phyloP scores from a whole-genome alignment of 2,888 invertebrate species.

The Chrysolina americana region DNA sequence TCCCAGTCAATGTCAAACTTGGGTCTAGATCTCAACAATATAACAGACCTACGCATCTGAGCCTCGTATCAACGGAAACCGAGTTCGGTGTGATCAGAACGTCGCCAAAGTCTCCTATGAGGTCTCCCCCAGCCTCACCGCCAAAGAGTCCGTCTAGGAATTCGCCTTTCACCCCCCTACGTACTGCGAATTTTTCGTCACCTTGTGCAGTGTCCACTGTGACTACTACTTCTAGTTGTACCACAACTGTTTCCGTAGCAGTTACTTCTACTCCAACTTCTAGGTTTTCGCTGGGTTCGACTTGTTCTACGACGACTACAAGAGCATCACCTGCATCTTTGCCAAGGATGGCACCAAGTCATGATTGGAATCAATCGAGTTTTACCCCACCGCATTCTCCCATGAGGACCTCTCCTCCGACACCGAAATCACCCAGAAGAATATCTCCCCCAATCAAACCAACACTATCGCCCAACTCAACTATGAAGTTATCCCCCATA shows the following conservation, averaged over 20 bases:
- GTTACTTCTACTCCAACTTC: constrained; percentile 47
- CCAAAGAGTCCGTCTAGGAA: constrained; percentile 62
- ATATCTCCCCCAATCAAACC: constrained; percentile 61
- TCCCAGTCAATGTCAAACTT: constrained; percentile 73
- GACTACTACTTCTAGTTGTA: constrained; percentile 43
- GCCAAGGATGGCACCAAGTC: constrained; percentile 35
- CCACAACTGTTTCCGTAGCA: constrained; percentile 35
- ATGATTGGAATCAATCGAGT: constrained; percentile 27
- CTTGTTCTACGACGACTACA: constrained; percentile 34
- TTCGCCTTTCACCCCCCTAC: constrained; percentile 63
- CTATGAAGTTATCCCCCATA: constrained; percentile 59
- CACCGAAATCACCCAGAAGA: constrained; percentile 61
- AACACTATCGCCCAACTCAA: constrained; percentile 64
- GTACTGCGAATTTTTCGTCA: constrained; percentile 60
- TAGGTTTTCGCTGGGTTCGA: constrained; percentile 43
- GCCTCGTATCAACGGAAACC: constrained; percentile 55
- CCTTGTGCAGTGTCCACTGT: constrained; percentile 51
- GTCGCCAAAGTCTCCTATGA: constrained; percentile 63
- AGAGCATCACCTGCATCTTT: constrained; percentile 41
- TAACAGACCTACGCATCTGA: constrained; percentile 62
- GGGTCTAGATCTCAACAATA: constrained; percentile 64
- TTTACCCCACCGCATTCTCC: constrained; percentile 43
- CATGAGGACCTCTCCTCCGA: constrained; percentile 53
- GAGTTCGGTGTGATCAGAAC: constrained; percentile 52
- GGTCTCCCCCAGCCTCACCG: constrained; percentile 63